These are phyloP conservation scores for Macrobrachium rosenbergii DNA, from an alignment of 1,140 invertebrate genomes.

Conservation along the genomic window DNA sequence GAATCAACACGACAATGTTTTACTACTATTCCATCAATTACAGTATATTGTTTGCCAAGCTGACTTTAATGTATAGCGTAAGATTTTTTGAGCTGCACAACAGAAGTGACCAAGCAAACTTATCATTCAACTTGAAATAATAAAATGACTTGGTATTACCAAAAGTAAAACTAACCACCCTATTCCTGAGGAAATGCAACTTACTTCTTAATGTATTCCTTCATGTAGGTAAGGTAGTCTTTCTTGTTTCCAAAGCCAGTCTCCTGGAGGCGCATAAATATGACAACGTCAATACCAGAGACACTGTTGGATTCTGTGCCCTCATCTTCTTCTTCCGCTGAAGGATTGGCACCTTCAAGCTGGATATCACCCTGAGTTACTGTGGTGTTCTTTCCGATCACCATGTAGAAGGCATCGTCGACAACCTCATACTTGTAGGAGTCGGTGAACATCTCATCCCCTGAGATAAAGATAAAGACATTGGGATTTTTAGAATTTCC, in stretches of 20 bases:
- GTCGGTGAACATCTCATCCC: slow-evolving; percentile 98
- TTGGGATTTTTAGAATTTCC: no score
- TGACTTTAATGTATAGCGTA: no score
- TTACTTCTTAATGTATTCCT: slow-evolving; percentile 94
- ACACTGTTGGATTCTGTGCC: slow-evolving; percentile 82
- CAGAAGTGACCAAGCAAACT: no score
- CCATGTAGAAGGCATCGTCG: slow-evolving; percentile 95
- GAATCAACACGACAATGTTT: no score
- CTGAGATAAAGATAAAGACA: slow-evolving; percentile 73
- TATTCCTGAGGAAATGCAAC: not conserved
- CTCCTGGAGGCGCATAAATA: slow-evolving; percentile 92
- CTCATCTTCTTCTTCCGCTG: slow-evolving; percentile 91
- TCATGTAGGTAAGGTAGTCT: slow-evolving; percentile 91
- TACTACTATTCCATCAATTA: no score
- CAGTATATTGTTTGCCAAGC: no score
- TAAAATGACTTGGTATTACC: no score
- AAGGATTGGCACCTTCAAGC: slow-evolving; percentile 91
- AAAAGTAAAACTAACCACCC: no score
- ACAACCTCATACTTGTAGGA: slow-evolving; percentile 95
- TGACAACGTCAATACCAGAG: slow-evolving; percentile 90
- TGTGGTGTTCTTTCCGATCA: slow-evolving; percentile 81
- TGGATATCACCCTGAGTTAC: slow-evolving; percentile 81
- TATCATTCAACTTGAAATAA: no score
- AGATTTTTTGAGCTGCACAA: no score
- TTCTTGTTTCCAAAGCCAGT: slow-evolving; percentile 76